Base-by-base conservation (phyloP, 2,797 vertebrate species). In the Pipistrellus pipistrellus region DNA sequence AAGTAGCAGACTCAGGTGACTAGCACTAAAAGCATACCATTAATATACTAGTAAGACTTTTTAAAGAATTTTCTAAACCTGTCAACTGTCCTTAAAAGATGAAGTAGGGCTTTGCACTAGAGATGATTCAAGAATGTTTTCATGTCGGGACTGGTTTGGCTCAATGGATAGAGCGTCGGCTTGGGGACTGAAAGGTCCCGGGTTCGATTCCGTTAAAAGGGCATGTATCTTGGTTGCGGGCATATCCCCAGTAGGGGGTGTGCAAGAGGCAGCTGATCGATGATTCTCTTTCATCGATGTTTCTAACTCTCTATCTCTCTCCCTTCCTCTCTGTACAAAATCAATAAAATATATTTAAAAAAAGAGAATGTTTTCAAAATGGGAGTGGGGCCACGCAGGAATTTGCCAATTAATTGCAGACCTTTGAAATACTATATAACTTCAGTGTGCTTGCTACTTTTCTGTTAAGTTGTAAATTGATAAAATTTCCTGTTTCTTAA, bases 391-490 rank as follows among this genome's bases (percentile, higher is more conserved):
- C 17, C 12, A 27, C 9, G 20, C 10, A 84, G 53, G 48, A 89
- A 80, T 82, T 48, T 84, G 68, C 51, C 25, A 82, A 51, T 32
- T 91, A 76, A 83, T 85, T 81, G 72, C 72, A 66, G 51, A 48
- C n/a, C 4, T 94, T 48, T 90, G 59, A 77, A 48, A 48, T 69
- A 62, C 44, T 59, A 2, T 76, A 0, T 53, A 85, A 83, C 14
- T 81, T 94, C 81, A 46, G 59, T 48, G 18, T 78, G 66, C 64
- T 72, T 76, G 90, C 38, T 93, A 21, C 35, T 94, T 82, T 93
- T 59, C 30, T 82, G 3, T 85, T 94, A 55, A 64, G 32, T 85
- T 94, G 21, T 53, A 83, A 73, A 88, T 68, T 23, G 73, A 23
- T 83, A 76, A 59, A 83, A 57, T 83, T 77, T 86, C 20, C 17